phyloP scores from a whole-genome alignment of 2,113 vertebrate species.

The Ceuthmochares aereus region DNA sequence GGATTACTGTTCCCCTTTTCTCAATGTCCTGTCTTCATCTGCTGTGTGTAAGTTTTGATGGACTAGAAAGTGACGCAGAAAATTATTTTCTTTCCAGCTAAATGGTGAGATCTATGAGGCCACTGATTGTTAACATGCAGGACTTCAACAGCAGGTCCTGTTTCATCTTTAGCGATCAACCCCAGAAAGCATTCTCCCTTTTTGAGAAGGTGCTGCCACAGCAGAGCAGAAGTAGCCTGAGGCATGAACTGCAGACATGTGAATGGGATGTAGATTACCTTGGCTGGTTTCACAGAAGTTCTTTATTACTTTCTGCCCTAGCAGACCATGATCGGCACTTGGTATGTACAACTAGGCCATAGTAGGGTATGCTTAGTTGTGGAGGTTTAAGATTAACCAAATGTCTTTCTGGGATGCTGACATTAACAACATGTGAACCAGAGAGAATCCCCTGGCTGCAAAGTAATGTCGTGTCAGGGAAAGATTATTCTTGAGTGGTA shows the following conservation, averaged over 20 bases:
- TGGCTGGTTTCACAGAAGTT: background rate
- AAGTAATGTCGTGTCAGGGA: background rate
- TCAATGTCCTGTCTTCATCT: background rate
- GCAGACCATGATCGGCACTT: background rate
- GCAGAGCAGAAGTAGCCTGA: background rate
- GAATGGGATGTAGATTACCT: background rate
- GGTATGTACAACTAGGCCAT: accelerated
- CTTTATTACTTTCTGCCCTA: background rate
- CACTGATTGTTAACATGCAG: background rate
- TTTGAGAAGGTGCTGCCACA: background rate
- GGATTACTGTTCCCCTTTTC: background rate
- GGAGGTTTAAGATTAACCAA: background rate
- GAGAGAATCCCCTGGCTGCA: background rate
- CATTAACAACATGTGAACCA: background rate
- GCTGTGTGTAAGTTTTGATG: background rate
- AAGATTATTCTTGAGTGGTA: background rate
- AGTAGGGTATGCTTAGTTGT: background rate
- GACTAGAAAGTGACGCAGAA: background rate
- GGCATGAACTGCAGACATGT: background rate
- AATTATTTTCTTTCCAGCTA: background rate
- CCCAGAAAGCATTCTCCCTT: background rate
- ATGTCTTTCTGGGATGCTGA: background rate
- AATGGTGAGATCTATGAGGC: background rate
- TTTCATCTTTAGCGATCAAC: background rate
- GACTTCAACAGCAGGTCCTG: background rate